Percentiles rank a stretch among this genome's conserved stretches.
Conservation (phyloP, 2,888 invertebrate genomes). For the Prosopocoilus inquinatus region DNA sequence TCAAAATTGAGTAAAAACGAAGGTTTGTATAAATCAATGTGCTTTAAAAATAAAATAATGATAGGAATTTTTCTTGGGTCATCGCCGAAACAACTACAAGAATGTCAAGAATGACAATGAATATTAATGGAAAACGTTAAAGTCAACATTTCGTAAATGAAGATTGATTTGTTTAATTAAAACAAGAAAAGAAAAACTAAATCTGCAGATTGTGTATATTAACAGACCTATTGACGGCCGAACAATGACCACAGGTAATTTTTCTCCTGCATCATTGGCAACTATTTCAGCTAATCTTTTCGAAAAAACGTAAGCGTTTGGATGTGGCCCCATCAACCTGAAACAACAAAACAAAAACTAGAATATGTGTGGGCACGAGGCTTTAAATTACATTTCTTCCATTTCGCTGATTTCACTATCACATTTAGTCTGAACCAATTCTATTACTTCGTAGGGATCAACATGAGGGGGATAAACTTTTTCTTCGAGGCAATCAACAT, state of each 20-base stretch:
- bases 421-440: constrained; percentile 61
- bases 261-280: constrained; percentile 63
- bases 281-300: constrained; percentile 83
- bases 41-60: too few relatives aligned
- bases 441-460: constrained; percentile 60
- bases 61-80: too few relatives aligned
- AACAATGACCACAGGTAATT: not conserved
- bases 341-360: constrained; percentile 5
- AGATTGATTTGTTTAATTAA: too few relatives aligned
- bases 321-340: constrained; percentile 65
- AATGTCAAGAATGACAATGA: too few relatives aligned
- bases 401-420: constrained; percentile 59
- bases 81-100: too few relatives aligned
- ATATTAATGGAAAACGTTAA: too few relatives aligned
- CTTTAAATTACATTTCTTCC: constrained; percentile 52
- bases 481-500: constrained; percentile 73
- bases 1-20: too few relatives aligned
- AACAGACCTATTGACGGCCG: not conserved
- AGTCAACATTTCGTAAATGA: too few relatives aligned
- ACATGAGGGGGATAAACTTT: constrained; percentile 66
- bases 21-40: too few relatives aligned
- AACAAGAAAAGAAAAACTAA: too few relatives aligned
- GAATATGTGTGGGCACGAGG: too few relatives aligned
- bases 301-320: constrained; percentile 90
- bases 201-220: not conserved